Evolutionary conservation across 1,140 invertebrate genomes (phyloP).

Genomic region (Anoplophora glabripennis): DNA sequence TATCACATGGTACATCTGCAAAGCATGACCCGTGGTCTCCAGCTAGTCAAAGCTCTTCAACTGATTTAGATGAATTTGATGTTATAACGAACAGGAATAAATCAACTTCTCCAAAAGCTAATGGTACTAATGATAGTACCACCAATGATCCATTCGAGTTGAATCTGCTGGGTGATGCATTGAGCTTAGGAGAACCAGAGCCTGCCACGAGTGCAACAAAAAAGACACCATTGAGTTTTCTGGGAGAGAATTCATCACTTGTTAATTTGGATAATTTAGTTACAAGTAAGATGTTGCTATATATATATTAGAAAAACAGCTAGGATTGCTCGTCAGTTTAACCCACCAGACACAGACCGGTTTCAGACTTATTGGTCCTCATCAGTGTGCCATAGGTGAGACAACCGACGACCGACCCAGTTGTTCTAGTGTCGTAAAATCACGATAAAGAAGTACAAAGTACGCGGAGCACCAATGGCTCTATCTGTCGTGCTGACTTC

Average conservation of each 20-base stretch:
- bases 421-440: neutral
- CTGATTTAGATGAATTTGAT: constrained; percentile 80
- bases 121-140: constrained; percentile 45
- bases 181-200: constrained; percentile 37
- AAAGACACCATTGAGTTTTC: constrained; percentile 88
- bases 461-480: neutral
- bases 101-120: constrained; percentile 45
- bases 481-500: neutral
- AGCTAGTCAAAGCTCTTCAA: constrained; percentile 57
- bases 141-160: constrained; percentile 70
- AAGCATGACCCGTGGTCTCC: constrained; percentile 45
- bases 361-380: too few relatives aligned
- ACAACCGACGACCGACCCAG: neutral
- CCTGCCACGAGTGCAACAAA: constrained; percentile 56
- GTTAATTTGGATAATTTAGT: constrained; percentile 95
- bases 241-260: constrained; percentile 89
- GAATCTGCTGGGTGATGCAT: constrained; percentile 55
- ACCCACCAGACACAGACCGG: too few relatives aligned
- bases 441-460: neutral
- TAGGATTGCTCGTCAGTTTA: too few relatives aligned
- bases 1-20: constrained; percentile 26
- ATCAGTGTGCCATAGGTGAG: too few relatives aligned
- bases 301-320: neutral
- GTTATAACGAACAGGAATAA: constrained; percentile 68
- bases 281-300: constrained; percentile 50